Evolutionary conservation across 2,113 vertebrate genomes (phyloP).

Genomic region (Ictalurus punctatus): DNA sequence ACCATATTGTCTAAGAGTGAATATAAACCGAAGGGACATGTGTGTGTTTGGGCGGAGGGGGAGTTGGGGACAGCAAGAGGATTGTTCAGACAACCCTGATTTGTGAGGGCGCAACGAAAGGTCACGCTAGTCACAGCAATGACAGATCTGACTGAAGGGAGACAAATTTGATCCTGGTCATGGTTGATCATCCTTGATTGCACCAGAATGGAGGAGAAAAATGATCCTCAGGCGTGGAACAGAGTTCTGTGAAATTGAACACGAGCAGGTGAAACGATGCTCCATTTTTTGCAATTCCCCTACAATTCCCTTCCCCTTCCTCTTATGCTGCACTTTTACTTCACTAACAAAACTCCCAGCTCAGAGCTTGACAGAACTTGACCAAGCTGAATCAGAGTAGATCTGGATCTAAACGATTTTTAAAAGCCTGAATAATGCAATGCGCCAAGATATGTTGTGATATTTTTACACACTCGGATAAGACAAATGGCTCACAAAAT

Average conservation of each 20-base stretch:
- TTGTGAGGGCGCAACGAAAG: conserved; percentile 35
- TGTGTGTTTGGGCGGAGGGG: background rate
- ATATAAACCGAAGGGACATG: background rate
- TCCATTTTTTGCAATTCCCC: background rate
- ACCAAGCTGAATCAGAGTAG: background rate
- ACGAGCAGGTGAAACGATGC: conserved; percentile 24
- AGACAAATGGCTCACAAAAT: conserved; percentile 46
- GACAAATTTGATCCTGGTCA: conserved; percentile 37
- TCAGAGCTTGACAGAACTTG: background rate
- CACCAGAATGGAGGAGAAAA: conserved; percentile 36
- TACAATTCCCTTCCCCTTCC: background rate
- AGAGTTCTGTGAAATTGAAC: conserved; percentile 48
- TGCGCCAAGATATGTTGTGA: conserved; percentile 4
- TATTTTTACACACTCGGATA: conserved; percentile 32
- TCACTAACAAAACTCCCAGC: background rate
- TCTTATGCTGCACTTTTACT: background rate
- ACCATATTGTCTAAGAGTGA: background rate
- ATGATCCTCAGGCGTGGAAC: conserved; percentile 35
- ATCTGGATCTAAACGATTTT: background rate
- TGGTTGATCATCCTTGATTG: background rate
- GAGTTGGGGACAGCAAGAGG: background rate
- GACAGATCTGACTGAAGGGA: conserved; percentile 32
- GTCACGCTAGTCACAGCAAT: conserved; percentile 20
- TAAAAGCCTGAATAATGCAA: background rate
- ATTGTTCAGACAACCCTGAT: conserved; percentile 9